phyloP scores from a whole-genome alignment of 2,113 vertebrate genomes.

The Etheostoma cragini region DNA sequence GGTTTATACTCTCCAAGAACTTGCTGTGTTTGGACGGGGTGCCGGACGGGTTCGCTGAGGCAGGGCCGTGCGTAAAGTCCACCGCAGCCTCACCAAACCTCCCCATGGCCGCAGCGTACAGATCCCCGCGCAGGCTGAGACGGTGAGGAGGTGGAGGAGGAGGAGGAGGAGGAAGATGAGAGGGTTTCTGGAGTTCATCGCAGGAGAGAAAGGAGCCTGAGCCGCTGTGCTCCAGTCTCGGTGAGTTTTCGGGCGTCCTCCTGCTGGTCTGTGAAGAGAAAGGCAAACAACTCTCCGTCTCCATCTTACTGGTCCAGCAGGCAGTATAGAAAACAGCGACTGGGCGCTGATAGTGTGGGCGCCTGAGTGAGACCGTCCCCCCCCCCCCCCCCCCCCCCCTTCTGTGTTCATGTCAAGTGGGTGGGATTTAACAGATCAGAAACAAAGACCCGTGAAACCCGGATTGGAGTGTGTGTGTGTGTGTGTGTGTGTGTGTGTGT shows the following conservation, averaged over 20 bases:
- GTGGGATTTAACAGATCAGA: conserved; percentile 86
- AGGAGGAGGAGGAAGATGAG: conserved; percentile 72
- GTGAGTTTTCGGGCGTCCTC: conserved; percentile 77
- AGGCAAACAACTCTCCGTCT: conserved; percentile 86
- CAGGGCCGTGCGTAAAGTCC: conserved; percentile 81
- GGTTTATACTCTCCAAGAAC: conserved; percentile 83
- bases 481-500: conserved; percentile 8
- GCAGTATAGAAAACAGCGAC: conserved; percentile 66
- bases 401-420: conserved; percentile 82
- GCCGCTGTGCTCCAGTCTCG: conserved; percentile 77
- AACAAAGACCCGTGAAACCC: conserved; percentile 85
- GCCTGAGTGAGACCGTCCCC: conserved; percentile 72
- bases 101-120: conserved; percentile 75
- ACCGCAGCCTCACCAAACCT: conserved; percentile 71
- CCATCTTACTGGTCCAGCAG: conserved; percentile 82
- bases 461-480: conserved; percentile 11
- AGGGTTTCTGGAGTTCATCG: conserved; percentile 79
- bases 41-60: conserved; percentile 69
- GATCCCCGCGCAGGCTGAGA: conserved; percentile 81
- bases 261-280: conserved; percentile 82
- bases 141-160: conserved; percentile 75
- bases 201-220: conserved; percentile 78
- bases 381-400: too few relatives aligned
- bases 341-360: conserved; percentile 67
- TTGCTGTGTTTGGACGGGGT: conserved; percentile 85